phyloP scores from a whole-genome alignment of 2,888 invertebrate genomes.

The Nephrotoma flavescens region DNA sequence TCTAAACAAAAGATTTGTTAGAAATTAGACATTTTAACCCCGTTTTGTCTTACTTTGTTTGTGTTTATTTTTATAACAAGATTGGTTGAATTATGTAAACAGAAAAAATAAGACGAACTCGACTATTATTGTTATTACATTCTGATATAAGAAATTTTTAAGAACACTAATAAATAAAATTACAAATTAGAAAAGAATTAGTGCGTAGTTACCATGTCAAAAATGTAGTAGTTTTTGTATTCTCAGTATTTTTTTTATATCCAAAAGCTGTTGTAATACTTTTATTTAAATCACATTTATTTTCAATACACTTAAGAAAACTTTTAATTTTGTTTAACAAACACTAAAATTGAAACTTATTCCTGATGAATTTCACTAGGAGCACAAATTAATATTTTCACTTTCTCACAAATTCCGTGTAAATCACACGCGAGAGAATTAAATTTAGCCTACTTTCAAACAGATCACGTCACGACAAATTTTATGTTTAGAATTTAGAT shows the following conservation, averaged over 20 bases:
- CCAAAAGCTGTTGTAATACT: not conserved
- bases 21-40: not conserved
- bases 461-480: not conserved
- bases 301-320: not conserved
- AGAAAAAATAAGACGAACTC: not conserved
- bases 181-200: not conserved
- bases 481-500: not conserved
- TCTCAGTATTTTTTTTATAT: not conserved
- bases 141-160: not conserved
- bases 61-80: too few relatives aligned
- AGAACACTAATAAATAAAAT: not conserved
- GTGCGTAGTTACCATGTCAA: not conserved
- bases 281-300: not conserved
- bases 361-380: not conserved
- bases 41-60: too few relatives aligned
- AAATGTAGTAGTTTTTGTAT: not conserved
- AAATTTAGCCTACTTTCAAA: not conserved
- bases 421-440: not conserved
- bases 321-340: not conserved
- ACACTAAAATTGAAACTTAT: not conserved
- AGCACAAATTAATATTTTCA: not conserved
- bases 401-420: not conserved
- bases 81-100: too few relatives aligned
- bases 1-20: not conserved
- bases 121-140: not conserved